Percentiles rank a stretch among this genome's conserved stretches.
phyloP scores from a whole-genome alignment of 2,113 vertebrate genomes.

The Pseudorasbora parva region DNA sequence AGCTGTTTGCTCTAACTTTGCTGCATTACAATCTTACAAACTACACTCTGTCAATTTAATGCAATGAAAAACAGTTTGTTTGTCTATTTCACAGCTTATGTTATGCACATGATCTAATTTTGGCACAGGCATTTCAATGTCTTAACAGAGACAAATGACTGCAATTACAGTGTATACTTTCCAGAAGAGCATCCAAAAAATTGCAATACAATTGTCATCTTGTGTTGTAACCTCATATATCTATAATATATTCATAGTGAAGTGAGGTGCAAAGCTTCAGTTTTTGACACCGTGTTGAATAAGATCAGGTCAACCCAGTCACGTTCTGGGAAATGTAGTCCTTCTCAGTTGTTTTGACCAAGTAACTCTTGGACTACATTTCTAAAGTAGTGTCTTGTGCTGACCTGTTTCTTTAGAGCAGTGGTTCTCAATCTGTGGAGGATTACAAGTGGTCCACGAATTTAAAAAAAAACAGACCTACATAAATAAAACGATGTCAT shows the following conservation, averaged over 20 bases:
- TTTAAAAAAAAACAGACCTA: not conserved
- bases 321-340: constrained; percentile 62
- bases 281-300: constrained; percentile 65
- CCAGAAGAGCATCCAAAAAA: not conserved
- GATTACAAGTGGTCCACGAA: not conserved
- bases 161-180: not conserved
- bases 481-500: not conserved
- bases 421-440: constrained; percentile 4
- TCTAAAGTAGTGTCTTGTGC: constrained; percentile 57
- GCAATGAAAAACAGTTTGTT: not conserved
- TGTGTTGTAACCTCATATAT: constrained; percentile 66
- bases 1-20: not conserved
- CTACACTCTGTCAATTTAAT: not conserved
- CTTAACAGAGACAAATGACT: not conserved
- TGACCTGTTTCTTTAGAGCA: constrained; percentile 48
- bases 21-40: not conserved
- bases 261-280: constrained; percentile 38
- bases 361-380: constrained; percentile 56
- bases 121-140: constrained; percentile 10
- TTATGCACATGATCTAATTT: not conserved
- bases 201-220: constrained; percentile 66
- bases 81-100: not conserved
- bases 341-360: constrained; percentile 47
- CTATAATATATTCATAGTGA: constrained; percentile 65
- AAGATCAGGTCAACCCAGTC: constrained; percentile 66